Base-by-base conservation (phyloP, 2,113 vertebrate genomes). In the Alligator sinensis region DNA sequence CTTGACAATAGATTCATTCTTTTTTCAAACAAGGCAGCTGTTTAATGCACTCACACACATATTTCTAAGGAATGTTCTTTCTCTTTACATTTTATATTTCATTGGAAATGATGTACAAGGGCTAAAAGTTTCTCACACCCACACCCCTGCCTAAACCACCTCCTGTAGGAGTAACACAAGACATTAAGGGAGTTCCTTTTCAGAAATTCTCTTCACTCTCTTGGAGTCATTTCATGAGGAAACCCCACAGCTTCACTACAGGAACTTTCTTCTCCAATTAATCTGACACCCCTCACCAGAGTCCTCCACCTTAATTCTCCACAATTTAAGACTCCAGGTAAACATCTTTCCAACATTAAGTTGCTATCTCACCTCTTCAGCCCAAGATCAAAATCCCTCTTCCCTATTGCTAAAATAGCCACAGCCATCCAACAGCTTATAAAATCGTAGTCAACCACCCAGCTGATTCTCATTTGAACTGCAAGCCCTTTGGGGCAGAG, bases 41-140 rank as follows among this genome's bases (percentile, higher is more conserved):
- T 84, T 84, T 68, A 83, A 18, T 15, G 80, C 19, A 22, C 19
- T 24, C 5, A 9, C 47, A 13, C 18, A 54, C 9, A 47, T 27
- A 15, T 55, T 17, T 11, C 11, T 12, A 18, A 58, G 30, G 66
- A 72, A 83, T 38, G 66, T 28, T 27, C 11, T 11, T 28, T 47
- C 16, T 27, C 11, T n/a, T 58, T 27, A 27, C 24, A 38, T 25
- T 27, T 15, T 11, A 70, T 18, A 30, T 70, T 70, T 70, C 8
- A 30, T 70, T 30, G n/a, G 66, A 34, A 9, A 34, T 18, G 24
- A 34, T 11, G n/a, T n/a, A 9, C 47, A 47, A 47, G n/a, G 9
- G n/a, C 66, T 18, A 70, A 70, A 70, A 30, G 4, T 15, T 3
- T 72, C 19, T 64, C 1, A 3, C 0, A 2, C 59, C 15, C 11